phyloP scores from a whole-genome alignment of 2,797 vertebrate species.

The Glyptemys insculpta region DNA sequence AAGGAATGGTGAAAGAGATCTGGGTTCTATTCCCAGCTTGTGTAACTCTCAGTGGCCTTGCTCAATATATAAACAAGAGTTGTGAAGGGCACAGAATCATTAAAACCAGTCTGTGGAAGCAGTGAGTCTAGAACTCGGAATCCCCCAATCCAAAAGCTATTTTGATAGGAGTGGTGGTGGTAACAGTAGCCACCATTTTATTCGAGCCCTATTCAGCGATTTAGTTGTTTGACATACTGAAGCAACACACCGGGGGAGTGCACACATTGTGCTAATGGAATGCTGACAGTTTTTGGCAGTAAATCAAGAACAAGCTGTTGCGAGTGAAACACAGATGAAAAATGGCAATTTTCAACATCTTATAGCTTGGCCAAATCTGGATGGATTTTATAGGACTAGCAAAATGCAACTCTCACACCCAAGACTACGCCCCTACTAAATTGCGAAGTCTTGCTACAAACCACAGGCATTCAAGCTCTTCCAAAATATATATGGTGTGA shows the following conservation, averaged over 20 bases:
- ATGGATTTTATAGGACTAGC: background rate
- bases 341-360: background rate
- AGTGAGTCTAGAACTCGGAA: background rate
- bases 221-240: background rate
- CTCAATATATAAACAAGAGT: background rate
- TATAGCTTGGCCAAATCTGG: background rate
- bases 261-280: background rate
- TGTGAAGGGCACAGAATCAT: background rate
- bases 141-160: background rate
- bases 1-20: background rate
- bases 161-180: background rate
- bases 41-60: background rate
- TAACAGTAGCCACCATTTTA: background rate
- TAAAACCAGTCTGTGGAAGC: background rate
- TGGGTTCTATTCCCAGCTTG: background rate
- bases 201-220: background rate
- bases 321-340: background rate
- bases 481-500: background rate
- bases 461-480: rapidly evolving
- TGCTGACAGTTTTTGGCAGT: rapidly evolving
- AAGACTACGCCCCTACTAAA: background rate
- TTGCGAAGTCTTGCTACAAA: background rate
- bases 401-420: background rate
- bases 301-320: background rate
- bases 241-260: background rate